Conservation (phyloP, 2,113 vertebrate species). For the Dasypus novemcinctus region DNA sequence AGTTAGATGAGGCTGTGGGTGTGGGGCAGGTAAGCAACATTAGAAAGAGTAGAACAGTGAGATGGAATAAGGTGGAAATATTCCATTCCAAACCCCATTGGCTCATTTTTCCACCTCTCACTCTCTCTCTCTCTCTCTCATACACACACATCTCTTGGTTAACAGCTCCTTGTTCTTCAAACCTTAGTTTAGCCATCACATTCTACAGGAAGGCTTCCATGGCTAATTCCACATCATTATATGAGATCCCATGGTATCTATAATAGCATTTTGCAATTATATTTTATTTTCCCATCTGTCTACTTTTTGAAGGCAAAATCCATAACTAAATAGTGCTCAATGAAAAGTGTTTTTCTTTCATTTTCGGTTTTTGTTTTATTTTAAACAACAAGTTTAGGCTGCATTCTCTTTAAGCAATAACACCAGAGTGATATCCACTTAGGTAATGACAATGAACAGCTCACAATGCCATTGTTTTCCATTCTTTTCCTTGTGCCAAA, state of each 20-base stretch:
- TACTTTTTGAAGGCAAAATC: background rate
- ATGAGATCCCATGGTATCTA: background rate
- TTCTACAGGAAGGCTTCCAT: background rate
- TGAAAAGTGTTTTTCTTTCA: rapidly evolving
- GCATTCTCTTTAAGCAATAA: background rate
- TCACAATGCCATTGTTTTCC: background rate
- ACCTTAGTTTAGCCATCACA: background rate
- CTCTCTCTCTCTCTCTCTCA: rapidly evolving
- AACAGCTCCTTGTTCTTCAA: background rate
- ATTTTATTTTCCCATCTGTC: background rate
- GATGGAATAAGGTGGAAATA: too few species aligned
- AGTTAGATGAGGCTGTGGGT: background rate
- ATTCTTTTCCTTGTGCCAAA: background rate
- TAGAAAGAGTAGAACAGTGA: background rate
- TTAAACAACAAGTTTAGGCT: background rate
- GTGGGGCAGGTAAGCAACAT: background rate
- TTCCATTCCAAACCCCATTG: background rate
- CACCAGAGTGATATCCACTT: background rate
- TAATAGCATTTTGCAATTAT: background rate
- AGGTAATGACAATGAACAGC: background rate
- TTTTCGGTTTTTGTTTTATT: background rate
- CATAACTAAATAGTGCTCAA: background rate
- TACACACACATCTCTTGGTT: background rate
- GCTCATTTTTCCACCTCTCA: background rate
- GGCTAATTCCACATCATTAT: background rate